Percentiles rank a stretch among this genome's conserved stretches.
Evolutionary conservation across 2,888 invertebrate genomes (phyloP).

Genomic region (Leucophenga montana): DNA sequence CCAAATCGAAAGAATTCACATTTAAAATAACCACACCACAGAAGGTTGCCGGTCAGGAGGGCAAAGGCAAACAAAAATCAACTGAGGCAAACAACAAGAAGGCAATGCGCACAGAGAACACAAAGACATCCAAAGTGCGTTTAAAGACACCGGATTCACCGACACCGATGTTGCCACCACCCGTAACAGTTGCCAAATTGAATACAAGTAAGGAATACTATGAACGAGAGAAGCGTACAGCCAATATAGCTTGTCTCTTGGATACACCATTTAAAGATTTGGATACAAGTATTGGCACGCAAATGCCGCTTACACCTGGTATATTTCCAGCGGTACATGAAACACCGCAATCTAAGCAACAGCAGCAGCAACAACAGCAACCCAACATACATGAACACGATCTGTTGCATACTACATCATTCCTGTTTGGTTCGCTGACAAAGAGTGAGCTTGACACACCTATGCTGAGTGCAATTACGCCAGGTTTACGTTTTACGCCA

Average conservation of each 20-base stretch:
- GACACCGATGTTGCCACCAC: not conserved
- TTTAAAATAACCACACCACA: constrained; percentile 61
- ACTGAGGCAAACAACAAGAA: constrained; percentile 18
- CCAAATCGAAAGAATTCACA: constrained; percentile 45
- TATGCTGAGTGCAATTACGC: constrained; percentile 74
- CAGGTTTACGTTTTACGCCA: constrained; percentile 63
- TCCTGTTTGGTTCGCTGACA: constrained; percentile 70
- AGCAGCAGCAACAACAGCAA: not conserved
- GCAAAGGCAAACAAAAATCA: constrained; percentile 24
- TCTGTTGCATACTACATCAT: constrained; percentile 52
- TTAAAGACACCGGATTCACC: not conserved
- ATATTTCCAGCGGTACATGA: constrained; percentile 72
- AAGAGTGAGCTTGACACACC: constrained; percentile 78
- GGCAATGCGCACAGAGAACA: not conserved
- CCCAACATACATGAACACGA: constrained; percentile 25
- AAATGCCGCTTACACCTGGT: constrained; percentile 76
- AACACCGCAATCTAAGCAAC: constrained; percentile 58
- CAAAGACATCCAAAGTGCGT: not conserved
- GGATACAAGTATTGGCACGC: constrained; percentile 69
- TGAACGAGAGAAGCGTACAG: constrained; percentile 47
- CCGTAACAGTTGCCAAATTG: not conserved
- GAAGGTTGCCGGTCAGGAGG: constrained; percentile 32
- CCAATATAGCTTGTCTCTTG: constrained; percentile 71
- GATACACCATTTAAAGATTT: constrained; percentile 77
- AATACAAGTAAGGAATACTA: not conserved